Percentiles rank a stretch among this genome's conserved stretches.
Conservation (phyloP, 2,113 vertebrate genomes). For the Pao palembangensis region DNA sequence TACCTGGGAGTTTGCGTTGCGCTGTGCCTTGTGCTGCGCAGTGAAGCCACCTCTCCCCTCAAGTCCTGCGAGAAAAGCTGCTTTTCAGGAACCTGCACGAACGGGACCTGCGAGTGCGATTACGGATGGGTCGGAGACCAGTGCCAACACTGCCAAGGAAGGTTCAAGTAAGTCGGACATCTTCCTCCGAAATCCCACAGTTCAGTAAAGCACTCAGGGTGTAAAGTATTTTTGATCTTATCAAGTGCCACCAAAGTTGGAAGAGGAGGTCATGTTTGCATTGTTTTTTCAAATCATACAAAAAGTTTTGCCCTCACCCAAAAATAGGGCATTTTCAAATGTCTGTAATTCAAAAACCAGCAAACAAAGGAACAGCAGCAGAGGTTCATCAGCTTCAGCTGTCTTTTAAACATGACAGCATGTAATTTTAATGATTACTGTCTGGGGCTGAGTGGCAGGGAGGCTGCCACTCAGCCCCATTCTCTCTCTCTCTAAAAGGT, state of each 20-base stretch:
- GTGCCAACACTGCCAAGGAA: slow-evolving; percentile 94
- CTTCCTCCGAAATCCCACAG: too few species aligned
- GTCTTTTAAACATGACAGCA: slow-evolving; percentile 29
- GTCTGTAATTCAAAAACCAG: too few species aligned
- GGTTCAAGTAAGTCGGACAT: slow-evolving; percentile 88
- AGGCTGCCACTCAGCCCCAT: too few species aligned
- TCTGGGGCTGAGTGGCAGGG: neutral
- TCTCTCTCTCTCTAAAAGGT: neutral
- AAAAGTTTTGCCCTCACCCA: too few species aligned
- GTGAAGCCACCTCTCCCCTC: slow-evolving; percentile 25
- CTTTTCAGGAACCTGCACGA: slow-evolving; percentile 82
- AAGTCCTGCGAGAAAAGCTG: slow-evolving; percentile 49
- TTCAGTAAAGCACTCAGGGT: too few species aligned
- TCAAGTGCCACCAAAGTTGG: too few species aligned
- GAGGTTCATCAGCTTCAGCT: slow-evolving; percentile 2
- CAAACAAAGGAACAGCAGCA: too few species aligned
- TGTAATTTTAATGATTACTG: slow-evolving; percentile 33
- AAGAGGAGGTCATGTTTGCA: too few species aligned
- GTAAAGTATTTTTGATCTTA: too few species aligned
- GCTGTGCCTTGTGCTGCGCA: slow-evolving; percentile 31
- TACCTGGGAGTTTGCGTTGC: slow-evolving; percentile 37
- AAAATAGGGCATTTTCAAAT: too few species aligned
- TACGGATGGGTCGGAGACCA: slow-evolving; percentile 95
- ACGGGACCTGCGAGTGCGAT: slow-evolving; percentile 89
- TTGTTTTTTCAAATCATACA: too few species aligned